A percentile compares a stretch with the other conserved stretches of the same genome.
These are phyloP conservation scores for Python bivittatus DNA, from an alignment of 2,113 vertebrate species.

Conservation along the genomic window DNA sequence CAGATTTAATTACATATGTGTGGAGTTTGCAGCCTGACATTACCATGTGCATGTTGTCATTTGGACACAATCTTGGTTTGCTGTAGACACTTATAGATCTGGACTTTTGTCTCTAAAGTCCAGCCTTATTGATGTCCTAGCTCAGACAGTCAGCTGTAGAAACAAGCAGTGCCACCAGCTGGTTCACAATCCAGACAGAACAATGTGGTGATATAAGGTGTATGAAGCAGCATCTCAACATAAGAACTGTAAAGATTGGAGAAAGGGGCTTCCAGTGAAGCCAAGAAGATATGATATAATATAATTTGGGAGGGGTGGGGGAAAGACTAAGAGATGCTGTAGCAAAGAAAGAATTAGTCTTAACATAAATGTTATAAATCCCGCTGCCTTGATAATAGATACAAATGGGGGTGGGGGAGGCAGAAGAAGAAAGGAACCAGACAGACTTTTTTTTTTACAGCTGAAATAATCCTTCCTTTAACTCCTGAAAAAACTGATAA, in stretches of 20 bases:
- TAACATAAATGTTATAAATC: not conserved
- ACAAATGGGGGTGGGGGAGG: not conserved
- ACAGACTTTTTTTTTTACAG: slow-evolving; percentile 1
- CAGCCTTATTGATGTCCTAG: not conserved
- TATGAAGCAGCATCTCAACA: not conserved
- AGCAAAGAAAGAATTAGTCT: not conserved
- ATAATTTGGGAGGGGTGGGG: not conserved
- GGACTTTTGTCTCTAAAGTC: not conserved
- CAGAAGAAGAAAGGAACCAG: not conserved
- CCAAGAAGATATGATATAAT: not conserved
- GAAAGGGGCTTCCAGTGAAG: not conserved
- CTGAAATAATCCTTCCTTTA: slow-evolving; percentile 7
- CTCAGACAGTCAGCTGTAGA: not conserved
- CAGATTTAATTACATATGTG: not conserved
- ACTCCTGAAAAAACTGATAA: slow-evolving; percentile 28
- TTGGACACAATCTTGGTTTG: not conserved
- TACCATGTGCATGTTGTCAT: not conserved
- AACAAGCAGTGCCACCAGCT: not conserved
- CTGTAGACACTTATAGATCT: not conserved
- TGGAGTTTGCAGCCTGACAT: not conserved
- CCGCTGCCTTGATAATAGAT: not conserved
- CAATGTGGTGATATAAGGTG: no score
- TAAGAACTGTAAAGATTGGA: not conserved
- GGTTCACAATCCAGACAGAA: not conserved
- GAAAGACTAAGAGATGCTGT: not conserved